Conservation (phyloP, 2,888 invertebrate species). For the Fabriciana adippe region DNA sequence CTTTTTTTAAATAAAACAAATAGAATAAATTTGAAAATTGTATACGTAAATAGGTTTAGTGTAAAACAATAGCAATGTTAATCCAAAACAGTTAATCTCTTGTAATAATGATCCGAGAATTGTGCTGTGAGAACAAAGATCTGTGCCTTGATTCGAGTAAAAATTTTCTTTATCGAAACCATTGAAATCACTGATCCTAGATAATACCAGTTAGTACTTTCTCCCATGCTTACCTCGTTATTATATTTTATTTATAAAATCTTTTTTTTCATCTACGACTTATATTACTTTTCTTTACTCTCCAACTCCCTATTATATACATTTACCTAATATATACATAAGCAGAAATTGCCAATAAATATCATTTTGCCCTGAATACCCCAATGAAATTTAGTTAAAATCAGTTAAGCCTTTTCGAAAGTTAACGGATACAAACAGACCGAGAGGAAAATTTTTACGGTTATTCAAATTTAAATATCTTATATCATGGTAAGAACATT, state of each 20-base stretch:
- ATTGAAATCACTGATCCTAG: conserved; percentile 45
- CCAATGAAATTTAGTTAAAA: too few relatives aligned
- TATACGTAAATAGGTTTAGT: conserved; percentile 18
- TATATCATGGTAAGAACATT: too few relatives aligned
- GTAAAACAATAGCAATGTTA: conserved; percentile 21
- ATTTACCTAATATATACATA: too few relatives aligned
- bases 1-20: not conserved
- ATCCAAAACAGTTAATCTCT: conserved; percentile 34
- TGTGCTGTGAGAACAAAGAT: conserved; percentile 56
- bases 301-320: not conserved
- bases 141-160: conserved; percentile 44
- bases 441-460: too few relatives aligned
- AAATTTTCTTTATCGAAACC: conserved; percentile 46
- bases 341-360: too few relatives aligned
- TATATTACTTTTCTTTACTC: conserved; percentile 6
- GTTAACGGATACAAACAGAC: too few relatives aligned
- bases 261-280: too few relatives aligned
- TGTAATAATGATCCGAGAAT: conserved; percentile 49
- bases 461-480: too few relatives aligned
- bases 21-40: not conserved
- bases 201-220: conserved; percentile 31
- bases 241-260: conserved; percentile 5
- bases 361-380: too few relatives aligned
- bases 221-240: conserved; percentile 12
- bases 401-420: too few relatives aligned